phyloP scores from a whole-genome alignment of 2,113 vertebrate genomes.

The Rhizomys pruinosus region DNA sequence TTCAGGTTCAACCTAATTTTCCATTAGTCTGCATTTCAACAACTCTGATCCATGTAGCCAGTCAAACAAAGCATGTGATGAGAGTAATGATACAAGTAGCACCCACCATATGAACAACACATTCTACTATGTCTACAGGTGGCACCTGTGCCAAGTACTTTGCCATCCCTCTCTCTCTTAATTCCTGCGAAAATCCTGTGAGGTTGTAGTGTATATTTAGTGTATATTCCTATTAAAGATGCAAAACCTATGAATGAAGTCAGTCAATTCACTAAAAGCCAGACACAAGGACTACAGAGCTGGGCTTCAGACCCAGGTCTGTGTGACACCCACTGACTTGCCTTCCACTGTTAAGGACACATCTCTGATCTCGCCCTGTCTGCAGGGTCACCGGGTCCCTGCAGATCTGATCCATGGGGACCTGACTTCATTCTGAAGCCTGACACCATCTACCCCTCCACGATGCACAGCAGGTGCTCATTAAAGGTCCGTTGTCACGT shows the following conservation, averaged over 20 bases:
- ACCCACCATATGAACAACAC: neutral
- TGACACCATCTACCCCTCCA: neutral
- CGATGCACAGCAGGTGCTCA: rapidly evolving
- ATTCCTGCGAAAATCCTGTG: neutral
- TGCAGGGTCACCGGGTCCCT: neutral
- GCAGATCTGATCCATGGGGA: neutral
- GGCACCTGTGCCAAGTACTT: neutral
- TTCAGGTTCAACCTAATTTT: neutral
- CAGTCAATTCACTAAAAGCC: neutral
- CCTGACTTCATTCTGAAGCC: neutral
- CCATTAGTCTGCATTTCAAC: neutral
- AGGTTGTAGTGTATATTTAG: neutral
- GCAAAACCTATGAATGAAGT: neutral
- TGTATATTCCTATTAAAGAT: neutral
- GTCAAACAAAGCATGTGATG: neutral
- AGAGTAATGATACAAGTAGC: neutral
- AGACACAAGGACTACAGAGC: neutral
- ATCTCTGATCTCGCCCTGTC: neutral
- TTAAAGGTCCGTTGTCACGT: neutral
- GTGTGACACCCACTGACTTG: neutral
- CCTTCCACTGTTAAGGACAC: neutral
- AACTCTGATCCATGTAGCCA: neutral
- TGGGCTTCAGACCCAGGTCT: neutral
- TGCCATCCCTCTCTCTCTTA: neutral
- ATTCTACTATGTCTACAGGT: neutral